Evolutionary conservation across 2,888 invertebrate species (phyloP).

Genomic region (Tolmerus cingulatus): DNA sequence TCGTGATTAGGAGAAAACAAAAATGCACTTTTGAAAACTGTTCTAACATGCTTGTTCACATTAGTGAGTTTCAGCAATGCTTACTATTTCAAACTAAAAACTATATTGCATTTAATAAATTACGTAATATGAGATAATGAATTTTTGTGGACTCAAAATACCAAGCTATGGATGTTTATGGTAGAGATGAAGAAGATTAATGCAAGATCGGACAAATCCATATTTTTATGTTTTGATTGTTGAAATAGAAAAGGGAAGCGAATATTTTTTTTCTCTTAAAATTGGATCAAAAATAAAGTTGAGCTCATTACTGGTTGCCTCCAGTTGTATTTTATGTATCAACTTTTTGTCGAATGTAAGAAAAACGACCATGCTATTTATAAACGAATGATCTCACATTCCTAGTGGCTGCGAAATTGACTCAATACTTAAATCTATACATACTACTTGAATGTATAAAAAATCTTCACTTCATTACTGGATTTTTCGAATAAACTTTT

Average conservation of each 20-base stretch:
- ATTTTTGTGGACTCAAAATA: background rate
- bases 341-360: background rate
- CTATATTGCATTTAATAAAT: too few relatives aligned
- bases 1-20: background rate
- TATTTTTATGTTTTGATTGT: background rate
- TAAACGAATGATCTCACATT: background rate
- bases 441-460: background rate
- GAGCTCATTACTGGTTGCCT: background rate
- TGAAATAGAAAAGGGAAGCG: background rate
- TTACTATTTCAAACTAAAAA: too few relatives aligned
- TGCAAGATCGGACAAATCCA: background rate
- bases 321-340: background rate
- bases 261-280: background rate
- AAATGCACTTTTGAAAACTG: background rate
- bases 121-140: background rate
- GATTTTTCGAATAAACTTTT: background rate
- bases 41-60: background rate
- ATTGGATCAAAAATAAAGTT: background rate
- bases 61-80: background rate
- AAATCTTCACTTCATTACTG: background rate
- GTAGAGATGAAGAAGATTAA: background rate
- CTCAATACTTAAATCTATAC: background rate
- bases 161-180: background rate
- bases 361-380: background rate
- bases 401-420: background rate